These are phyloP conservation scores for Zingel zingel DNA, from an alignment of 2,113 vertebrate species.

Conservation along the genomic window DNA sequence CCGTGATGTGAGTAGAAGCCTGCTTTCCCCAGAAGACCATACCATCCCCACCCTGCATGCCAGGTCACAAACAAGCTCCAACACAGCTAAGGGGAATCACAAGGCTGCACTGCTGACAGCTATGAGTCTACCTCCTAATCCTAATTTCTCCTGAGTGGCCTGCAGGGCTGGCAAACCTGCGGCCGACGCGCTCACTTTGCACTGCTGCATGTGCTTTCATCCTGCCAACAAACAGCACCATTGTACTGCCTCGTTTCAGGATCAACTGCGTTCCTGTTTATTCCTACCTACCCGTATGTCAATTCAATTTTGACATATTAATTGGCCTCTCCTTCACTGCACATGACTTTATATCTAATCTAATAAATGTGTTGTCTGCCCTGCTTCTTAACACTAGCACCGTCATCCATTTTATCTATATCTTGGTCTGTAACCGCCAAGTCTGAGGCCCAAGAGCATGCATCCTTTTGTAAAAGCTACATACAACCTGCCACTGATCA, in stretches of 20 bases:
- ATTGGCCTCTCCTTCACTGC: background rate
- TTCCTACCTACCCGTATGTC: background rate
- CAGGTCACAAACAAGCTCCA: slow-evolving; percentile 49
- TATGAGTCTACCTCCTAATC: slow-evolving; percentile 65
- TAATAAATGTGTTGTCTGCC: background rate
- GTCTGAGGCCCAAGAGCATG: too few relatives aligned
- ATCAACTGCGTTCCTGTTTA: background rate
- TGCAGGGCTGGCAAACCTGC: slow-evolving; percentile 47
- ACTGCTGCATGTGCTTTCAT: slow-evolving; percentile 27
- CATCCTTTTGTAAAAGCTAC: too few relatives aligned
- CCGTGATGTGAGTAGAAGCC: slow-evolving; percentile 9
- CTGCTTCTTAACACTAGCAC: background rate
- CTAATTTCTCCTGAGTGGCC: slow-evolving; percentile 59
- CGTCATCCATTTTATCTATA: too few relatives aligned
- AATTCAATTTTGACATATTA: background rate
- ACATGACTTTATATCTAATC: background rate
- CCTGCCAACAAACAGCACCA: slow-evolving; percentile 36
- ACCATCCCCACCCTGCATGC: slow-evolving; percentile 15
- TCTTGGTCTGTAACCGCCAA: too few relatives aligned
- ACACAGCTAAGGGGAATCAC: slow-evolving; percentile 71
- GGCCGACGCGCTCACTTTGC: background rate
- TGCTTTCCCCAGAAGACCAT: slow-evolving; percentile 10
- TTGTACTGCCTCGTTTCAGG: slow-evolving; percentile 53
- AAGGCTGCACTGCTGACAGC: slow-evolving; percentile 60
- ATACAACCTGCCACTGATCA: too few relatives aligned